Evolutionary conservation across 2,113 vertebrate genomes (phyloP), one percentile per base, ranked within the genome.

Genomic region (Heterochromis multidens): DNA sequence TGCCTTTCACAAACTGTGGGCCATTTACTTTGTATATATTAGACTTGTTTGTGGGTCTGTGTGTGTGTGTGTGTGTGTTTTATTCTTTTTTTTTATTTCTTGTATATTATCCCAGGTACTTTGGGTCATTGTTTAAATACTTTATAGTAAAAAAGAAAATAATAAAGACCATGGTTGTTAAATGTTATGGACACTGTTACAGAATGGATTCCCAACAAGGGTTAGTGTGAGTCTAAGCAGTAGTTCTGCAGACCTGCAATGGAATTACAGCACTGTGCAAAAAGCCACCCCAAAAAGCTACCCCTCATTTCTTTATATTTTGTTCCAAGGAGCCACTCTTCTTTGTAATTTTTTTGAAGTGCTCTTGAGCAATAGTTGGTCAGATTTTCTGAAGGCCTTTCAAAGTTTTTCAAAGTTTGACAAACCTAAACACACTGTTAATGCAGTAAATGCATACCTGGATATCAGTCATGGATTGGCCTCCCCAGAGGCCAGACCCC

Each of bases 1-100:
- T 85, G 83, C 81, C 23, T 81, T 76, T 80, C 59, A 77, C 16
- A n/a, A 37, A 57, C 78, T 43, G 80, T 62, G 40, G 67, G 40
- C 62, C 52, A 67, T 91, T 87, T 84, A 62, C 57, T 77, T 77
- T 87, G 70, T 84, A 74, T 80, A 83, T 78, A 80, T 83, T 86
- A 90, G 76, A 14, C 49, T 27, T 79, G 78, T 58, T 3, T 77
- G 57, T 62, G 67, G n/a, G 13, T 86, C 52, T 83, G 40, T 56
- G 79, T 46, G 40, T 21, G 17, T 87, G 54, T 8, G 54, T 14
- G 56, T 58, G 43, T 25, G n/a, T 61, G 25, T 35, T 63, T 61
- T 25, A n/a, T 21, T 19, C 17, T 19, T 19, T 49, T 46, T 5
- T 72, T 84, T 76, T 37, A 43, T 81, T 58, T 77, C 46, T 37